Evolutionary conservation across 2,113 vertebrate genomes (phyloP).

Genomic region (Abramis brama): DNA sequence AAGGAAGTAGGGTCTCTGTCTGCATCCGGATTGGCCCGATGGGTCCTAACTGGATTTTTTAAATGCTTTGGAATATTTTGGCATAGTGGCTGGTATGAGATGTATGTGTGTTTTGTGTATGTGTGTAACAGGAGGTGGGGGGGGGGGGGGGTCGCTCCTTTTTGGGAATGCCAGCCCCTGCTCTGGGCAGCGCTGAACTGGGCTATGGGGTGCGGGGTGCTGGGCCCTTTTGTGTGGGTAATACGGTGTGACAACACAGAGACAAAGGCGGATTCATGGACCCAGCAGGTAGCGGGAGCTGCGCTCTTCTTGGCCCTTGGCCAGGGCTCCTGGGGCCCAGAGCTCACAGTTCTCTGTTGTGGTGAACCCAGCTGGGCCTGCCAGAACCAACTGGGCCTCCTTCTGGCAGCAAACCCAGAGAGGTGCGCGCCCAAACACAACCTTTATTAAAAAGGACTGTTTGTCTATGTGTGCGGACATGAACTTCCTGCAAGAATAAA

Average conservation of each 20-base stretch:
- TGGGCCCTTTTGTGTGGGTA: slow-evolving; percentile 93
- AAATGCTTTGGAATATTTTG: slow-evolving; percentile 33
- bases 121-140: slow-evolving; percentile 68
- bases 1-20: not conserved
- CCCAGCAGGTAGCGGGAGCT: slow-evolving; percentile 96
- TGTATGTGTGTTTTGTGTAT: slow-evolving; percentile 69
- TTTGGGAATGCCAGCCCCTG: slow-evolving; percentile 91
- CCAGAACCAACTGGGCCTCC: slow-evolving; percentile 66
- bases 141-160: slow-evolving; percentile 74
- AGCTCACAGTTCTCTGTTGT: slow-evolving; percentile 78
- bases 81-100: slow-evolving; percentile 66
- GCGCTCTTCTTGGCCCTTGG: slow-evolving; percentile 77
- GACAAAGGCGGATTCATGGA: slow-evolving; percentile 98
- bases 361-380: slow-evolving; percentile 68
- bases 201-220: slow-evolving; percentile 73
- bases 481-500: slow-evolving; percentile 34
- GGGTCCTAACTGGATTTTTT: not conserved
- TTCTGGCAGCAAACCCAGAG: slow-evolving; percentile 46
- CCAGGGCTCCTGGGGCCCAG: slow-evolving; percentile 74
- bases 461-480: slow-evolving; percentile 47
- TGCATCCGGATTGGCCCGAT: not conserved
- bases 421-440: slow-evolving; percentile 53
- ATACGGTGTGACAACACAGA: slow-evolving; percentile 96
- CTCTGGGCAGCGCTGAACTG: slow-evolving; percentile 80
- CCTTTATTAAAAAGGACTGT: slow-evolving; percentile 51